Percentiles rank a stretch among this genome's conserved stretches.
Evolutionary conservation across 2,797 vertebrate genomes (phyloP).

Genomic region (Tolypeutes matacus): DNA sequence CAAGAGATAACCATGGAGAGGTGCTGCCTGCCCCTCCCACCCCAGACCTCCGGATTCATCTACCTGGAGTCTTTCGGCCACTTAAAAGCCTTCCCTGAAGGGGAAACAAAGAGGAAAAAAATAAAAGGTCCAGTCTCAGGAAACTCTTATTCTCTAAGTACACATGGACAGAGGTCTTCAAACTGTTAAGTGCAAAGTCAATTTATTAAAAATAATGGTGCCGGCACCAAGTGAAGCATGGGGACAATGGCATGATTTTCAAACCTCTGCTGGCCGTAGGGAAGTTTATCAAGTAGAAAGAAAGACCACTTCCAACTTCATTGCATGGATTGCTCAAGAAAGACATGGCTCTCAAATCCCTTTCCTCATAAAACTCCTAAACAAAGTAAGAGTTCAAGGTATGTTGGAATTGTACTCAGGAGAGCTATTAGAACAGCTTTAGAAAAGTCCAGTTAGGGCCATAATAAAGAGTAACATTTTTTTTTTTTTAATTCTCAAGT

Average conservation of each 20-base stretch:
- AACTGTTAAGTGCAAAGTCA: neutral
- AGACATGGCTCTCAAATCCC: neutral
- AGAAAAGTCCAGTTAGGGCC: neutral
- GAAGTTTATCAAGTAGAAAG: neutral
- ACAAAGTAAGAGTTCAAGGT: neutral
- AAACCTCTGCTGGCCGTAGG: neutral
- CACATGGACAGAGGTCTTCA: neutral
- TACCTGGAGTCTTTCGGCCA: neutral
- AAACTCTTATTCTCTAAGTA: neutral
- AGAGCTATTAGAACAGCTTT: neutral
- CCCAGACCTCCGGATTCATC: neutral
- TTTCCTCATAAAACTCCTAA: neutral
- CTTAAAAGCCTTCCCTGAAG: neutral
- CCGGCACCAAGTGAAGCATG: neutral
- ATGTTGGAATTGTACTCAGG: neutral
- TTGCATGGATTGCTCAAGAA: neutral
- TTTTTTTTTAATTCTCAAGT: neutral
- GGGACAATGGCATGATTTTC: neutral
- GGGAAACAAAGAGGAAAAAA: neutral
- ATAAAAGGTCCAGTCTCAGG: neutral
- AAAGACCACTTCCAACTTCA: neutral
- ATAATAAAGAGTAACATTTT: neutral
- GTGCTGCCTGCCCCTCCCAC: too few relatives aligned
- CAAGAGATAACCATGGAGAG: neutral
- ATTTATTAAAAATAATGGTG: neutral